A percentile compares a stretch with the other conserved stretches of the same genome.
Conservation (phyloP, 2,113 vertebrate species). For the Apteryx owenii region DNA sequence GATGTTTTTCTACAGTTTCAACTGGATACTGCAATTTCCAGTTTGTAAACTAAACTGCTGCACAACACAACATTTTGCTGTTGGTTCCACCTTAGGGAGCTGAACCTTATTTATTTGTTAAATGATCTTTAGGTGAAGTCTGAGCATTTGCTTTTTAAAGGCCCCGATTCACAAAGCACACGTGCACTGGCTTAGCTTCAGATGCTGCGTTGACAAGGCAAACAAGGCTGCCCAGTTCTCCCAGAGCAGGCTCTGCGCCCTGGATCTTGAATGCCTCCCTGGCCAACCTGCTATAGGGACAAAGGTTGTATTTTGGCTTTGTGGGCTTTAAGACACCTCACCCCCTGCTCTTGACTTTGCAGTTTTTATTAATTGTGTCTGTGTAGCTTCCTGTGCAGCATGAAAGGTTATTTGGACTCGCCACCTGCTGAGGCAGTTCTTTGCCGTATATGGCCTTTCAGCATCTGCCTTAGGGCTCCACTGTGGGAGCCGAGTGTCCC, state of each 20-base stretch:
- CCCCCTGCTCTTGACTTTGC: neutral
- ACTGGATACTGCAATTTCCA: neutral
- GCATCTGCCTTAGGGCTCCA: neutral
- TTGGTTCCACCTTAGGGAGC: neutral
- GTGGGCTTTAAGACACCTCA: neutral
- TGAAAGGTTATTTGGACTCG: neutral
- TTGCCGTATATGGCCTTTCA: neutral
- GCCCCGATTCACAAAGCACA: neutral
- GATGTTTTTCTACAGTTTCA: neutral
- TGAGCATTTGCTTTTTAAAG: neutral
- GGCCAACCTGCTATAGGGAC: neutral
- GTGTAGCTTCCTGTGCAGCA: neutral
- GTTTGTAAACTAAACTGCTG: neutral
- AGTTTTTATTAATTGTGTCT: neutral
- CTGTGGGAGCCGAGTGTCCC: neutral
- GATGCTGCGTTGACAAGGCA: neutral
- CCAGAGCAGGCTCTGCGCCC: fast-evolving
- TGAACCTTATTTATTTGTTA: neutral
- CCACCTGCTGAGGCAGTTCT: neutral
- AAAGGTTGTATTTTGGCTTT: neutral
- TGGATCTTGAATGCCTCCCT: neutral
- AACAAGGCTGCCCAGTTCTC: neutral
- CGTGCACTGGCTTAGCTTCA: fast-evolving
- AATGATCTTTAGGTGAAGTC: neutral
- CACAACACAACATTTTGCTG: neutral